Base-by-base conservation (phyloP, 1,140 invertebrate genomes). In the Camponotus floridanus region DNA sequence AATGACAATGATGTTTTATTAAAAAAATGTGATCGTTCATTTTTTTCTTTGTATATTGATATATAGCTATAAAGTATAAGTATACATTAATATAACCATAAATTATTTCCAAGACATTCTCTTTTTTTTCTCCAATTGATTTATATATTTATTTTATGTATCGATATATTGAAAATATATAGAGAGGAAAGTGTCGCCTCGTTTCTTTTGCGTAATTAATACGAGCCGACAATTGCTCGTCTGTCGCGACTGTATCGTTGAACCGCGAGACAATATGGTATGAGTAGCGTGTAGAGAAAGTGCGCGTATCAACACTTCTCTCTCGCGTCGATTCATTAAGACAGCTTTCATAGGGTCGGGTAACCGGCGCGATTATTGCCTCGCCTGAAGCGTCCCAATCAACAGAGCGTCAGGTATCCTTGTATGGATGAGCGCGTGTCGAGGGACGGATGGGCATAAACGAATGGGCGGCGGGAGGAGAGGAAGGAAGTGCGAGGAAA, bases 361-460 rank as follows among this genome's bases (percentile, higher is more conserved):
- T 79, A 64, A 55, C 48, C 65, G 71, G 42, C 31, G 70, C 85
- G 86, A 90, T 90, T 90, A 90, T 86, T 88, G 76, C 88, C 68
- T 78, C 48, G 83, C 73, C 83, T 65, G 87, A 62, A 90, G 83
- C 86, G 45, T 48, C 74, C 85, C 88, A 83, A 86, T 90, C 86
- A 90, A 83, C 86, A 59, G 62, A 73, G 51, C 65, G 81, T 51
- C 81, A 76, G 48, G 6, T 68, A 61, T 31, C 42, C 84, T 51
- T 73, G 78, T 78, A 67, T 48, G 45, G 64, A 71, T 80, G 36
- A 42, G 64, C 36, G 62, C 59, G 76, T 55, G 51, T 79, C 62
- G 51, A 76, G 62, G 64, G 48, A 89, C 21, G 87, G 76, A 88
- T 51, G 88, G 61, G 67, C 67, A 89, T 36, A 87, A 64, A 36